These are phyloP conservation scores for Teleogryllus occipitalis DNA, from an alignment of 1,140 invertebrate genomes.

Conservation along the genomic window DNA sequence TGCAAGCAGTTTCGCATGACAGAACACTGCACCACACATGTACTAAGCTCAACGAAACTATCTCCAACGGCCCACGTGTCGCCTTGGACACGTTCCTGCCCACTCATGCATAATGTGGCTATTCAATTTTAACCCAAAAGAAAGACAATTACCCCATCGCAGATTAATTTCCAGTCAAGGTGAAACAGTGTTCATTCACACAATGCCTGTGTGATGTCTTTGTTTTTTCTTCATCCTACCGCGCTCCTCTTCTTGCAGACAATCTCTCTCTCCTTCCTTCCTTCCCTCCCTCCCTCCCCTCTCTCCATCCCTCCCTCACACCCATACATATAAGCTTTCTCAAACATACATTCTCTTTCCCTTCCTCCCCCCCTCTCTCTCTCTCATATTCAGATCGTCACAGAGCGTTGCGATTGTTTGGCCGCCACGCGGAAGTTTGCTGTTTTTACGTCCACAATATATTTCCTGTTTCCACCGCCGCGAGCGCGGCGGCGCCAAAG, in stretches of 20 bases:
- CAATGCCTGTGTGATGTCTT: neutral
- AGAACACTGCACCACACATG: too few species aligned
- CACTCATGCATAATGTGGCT: neutral
- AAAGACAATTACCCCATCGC: neutral
- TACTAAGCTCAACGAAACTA: too few species aligned
- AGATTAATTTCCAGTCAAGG: neutral
- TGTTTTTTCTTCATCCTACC: neutral
- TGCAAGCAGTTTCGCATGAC: too few species aligned
- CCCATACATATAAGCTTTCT: neutral
- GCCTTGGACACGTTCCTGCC: neutral
- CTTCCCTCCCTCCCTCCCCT: too few species aligned
- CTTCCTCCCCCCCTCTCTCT: neutral
- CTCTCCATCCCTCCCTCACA: too few species aligned
- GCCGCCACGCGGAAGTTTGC: neutral
- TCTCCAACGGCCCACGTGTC: neutral
- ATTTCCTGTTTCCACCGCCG: neutral
- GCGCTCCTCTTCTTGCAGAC: too few species aligned
- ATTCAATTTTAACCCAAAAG: neutral
- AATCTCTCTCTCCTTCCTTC: too few species aligned
- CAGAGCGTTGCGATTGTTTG: neutral
- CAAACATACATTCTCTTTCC: neutral
- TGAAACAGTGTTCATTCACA: neutral
- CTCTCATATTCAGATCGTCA: too few species aligned
- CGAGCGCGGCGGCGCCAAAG: too few species aligned
- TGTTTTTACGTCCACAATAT: neutral